These are phyloP conservation scores for Rhyzopertha dominica DNA, from an alignment of 1,140 invertebrate species.

Conservation along the genomic window DNA sequence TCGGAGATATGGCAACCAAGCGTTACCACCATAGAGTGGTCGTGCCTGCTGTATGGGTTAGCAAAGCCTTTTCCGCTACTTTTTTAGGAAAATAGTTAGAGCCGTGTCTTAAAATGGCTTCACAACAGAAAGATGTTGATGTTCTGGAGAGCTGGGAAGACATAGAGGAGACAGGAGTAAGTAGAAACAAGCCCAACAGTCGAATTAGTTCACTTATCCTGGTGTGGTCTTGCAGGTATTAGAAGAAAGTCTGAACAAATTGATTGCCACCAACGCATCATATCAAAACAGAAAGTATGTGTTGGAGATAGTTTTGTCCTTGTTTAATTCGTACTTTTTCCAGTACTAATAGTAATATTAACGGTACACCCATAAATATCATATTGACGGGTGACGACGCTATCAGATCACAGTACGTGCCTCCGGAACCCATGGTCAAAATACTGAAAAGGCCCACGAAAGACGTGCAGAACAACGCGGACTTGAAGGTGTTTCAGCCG, in stretches of 20 bases:
- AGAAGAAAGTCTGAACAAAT: constrained; percentile 40
- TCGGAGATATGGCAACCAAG: too few species aligned
- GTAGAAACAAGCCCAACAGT: constrained; percentile 4
- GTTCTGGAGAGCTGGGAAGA: constrained; percentile 45
- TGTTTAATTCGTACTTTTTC: constrained; percentile 16
- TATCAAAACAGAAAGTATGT: constrained; percentile 35
- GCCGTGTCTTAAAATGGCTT: constrained; percentile 40
- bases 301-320: constrained; percentile 2
- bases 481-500: constrained; percentile 64
- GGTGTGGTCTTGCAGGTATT: constrained; percentile 37
- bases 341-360: constrained; percentile 28
- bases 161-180: constrained; percentile 45
- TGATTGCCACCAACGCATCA: constrained; percentile 33
- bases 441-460: constrained; percentile 71
- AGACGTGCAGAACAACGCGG: constrained; percentile 53
- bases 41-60: too few species aligned
- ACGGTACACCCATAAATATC: constrained; percentile 36
- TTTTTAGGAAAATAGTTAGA: constrained; percentile 25
- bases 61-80: too few species aligned
- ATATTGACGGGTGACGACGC: constrained; percentile 43
- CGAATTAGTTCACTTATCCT: constrained; percentile 19
- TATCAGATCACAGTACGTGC: constrained; percentile 46
- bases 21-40: too few species aligned
- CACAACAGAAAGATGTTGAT: constrained; percentile 41
- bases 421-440: constrained; percentile 72